Base-by-base conservation (phyloP, 1,140 invertebrate genomes). In the Musca domestica region DNA sequence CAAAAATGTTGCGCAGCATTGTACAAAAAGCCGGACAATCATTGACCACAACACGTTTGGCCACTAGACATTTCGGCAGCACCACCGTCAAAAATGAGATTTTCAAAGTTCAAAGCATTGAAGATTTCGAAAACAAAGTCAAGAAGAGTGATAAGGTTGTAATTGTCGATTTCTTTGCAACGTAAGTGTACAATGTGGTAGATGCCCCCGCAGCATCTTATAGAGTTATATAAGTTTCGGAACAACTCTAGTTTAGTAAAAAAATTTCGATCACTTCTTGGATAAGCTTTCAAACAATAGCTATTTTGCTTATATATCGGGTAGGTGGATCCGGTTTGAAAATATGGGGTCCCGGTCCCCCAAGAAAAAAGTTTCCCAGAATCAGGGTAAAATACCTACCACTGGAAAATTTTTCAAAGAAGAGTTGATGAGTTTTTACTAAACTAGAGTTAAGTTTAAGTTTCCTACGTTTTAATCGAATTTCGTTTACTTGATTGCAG, bases 161-260 rank as follows among this genome's bases (percentile, higher is more conserved):
- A 1, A 89, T 98, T 69, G 89, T 98, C 4, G 95, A 98, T 82
- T 98, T 98, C 84, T 95, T 96, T 84, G 96, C 96, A 67, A 94
- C 91, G 95, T 97, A 87, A 89, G 91, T 88, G 72, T 67, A 30
- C 5, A 10, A 7, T 41, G 10, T 41, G 34, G n/a, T n/a, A n/a
- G 12, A 41, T 41, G 12, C 12, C 34, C 34, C 12, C n/a, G n/a
- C 34, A 9, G 34, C 12, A 47, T n/a, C 20, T 17, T 48, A 25
- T 20, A 22, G 47, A 34, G 20, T 49, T 64, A 64, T 30, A 20
- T 64, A 46, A 30, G 19, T 7, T n/a, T n/a, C n/a, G n/a, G n/a
- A n/a, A n/a, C n/a, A n/a, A n/a, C n/a, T n/a, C n/a, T n/a, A n/a
- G n/a, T n/a, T n/a, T n/a, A n/a, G n/a, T n/a, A n/a, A n/a, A n/a